Conservation (phyloP, 1,140 invertebrate genomes). For the Holotrichia oblita region DNA sequence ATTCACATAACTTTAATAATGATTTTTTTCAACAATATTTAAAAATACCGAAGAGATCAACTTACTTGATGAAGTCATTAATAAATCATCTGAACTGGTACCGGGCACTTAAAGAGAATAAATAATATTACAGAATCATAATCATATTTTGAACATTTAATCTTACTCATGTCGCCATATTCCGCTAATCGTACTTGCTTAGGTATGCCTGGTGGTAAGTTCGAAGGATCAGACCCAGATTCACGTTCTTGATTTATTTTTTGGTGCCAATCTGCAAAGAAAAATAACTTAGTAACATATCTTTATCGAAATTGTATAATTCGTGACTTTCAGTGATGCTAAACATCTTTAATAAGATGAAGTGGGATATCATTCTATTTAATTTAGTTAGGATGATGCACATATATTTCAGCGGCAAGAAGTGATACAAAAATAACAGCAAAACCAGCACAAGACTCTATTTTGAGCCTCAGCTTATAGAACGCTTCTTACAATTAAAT, state of each 20-base stretch:
- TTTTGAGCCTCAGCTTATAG: too few species aligned
- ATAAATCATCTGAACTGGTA: constrained; percentile 27
- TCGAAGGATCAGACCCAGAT: background rate
- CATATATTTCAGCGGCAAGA: too few species aligned
- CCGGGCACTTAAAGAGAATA: background rate
- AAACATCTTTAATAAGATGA: too few species aligned
- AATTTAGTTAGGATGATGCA: too few species aligned
- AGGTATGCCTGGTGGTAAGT: background rate
- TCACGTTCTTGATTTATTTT: constrained; percentile 28
- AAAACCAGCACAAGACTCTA: too few species aligned
- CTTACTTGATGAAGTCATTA: constrained; percentile 27
- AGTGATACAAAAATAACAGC: too few species aligned
- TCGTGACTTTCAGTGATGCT: too few species aligned
- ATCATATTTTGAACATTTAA: background rate
- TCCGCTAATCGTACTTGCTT: constrained; percentile 2
- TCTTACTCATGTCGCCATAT: constrained; percentile 6
- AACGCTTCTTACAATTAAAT: too few species aligned
- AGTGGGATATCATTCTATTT: too few species aligned
- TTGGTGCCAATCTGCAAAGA: background rate
- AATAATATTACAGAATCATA: background rate
- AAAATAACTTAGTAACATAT: background rate
- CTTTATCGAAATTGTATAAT: background rate
- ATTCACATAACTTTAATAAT: background rate
- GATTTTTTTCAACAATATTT: too few species aligned
- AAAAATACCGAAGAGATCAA: background rate